phyloP scores from a whole-genome alignment of 2,113 vertebrate genomes.

The Neogale vison region DNA sequence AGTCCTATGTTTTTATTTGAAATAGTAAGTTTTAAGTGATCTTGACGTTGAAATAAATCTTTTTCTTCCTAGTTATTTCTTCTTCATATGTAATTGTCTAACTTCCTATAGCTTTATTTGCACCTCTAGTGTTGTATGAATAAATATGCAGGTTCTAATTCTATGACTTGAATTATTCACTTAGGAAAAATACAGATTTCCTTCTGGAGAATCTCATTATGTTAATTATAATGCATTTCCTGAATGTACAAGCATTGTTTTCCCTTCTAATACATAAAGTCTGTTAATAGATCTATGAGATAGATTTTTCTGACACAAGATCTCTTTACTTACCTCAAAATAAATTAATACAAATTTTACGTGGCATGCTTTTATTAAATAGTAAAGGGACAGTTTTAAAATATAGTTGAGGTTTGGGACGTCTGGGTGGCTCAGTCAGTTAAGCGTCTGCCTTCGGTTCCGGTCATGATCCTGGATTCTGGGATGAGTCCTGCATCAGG shows the following conservation, averaged over 20 bases:
- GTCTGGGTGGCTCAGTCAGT: too few species aligned
- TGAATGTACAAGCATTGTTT: not conserved
- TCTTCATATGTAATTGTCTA: not conserved
- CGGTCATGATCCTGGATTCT: too few species aligned
- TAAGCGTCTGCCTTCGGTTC: too few species aligned
- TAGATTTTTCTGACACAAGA: not conserved
- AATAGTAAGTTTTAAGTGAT: not conserved
- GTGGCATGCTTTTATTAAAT: not conserved
- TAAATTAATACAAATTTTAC: not conserved
- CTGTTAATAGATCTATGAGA: not conserved
- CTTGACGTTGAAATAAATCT: not conserved
- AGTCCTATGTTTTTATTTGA: not conserved
- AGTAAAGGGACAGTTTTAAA: not conserved
- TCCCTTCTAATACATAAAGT: not conserved
- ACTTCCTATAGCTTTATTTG: not conserved
- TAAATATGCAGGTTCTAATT: not conserved
- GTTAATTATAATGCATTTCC: not conserved
- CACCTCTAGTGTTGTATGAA: not conserved
- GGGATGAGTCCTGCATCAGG: too few species aligned
- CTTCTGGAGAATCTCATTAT: not conserved
- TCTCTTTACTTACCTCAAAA: not conserved
- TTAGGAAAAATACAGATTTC: not conserved
- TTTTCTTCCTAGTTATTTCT: not conserved
- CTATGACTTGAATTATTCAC: not conserved
- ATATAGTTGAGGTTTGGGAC: not conserved